Evolutionary conservation across 2,797 vertebrate genomes (phyloP), one percentile per base, ranked within the genome.

Genomic region (Gallinago solitaria): DNA sequence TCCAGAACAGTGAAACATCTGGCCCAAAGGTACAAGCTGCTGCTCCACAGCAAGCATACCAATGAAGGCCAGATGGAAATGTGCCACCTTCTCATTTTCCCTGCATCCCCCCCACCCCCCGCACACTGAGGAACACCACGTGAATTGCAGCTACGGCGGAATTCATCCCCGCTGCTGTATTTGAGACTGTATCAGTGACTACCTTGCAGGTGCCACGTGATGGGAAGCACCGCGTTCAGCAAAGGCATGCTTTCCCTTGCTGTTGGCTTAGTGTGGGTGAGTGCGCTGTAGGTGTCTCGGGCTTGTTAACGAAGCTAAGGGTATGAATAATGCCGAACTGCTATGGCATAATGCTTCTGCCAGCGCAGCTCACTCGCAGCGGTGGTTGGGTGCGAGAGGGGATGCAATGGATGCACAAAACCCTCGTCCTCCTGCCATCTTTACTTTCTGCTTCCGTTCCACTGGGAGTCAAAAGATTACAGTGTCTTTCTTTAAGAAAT

Each of bases 301-400:
- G 81, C 77, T 96, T 75, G 70, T 93, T 96, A 74, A 90, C 79
- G 74, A 92, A 95, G 65, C 70, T 35, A 75, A 95, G 92, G 80
- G 33, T 57, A 63, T 92, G 95, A 97, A 96, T 91, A 96, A 95
- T 95, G 85, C 67, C 84, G 64, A 87, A 86, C 78, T 95, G 88
- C 81, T 94, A 8, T 33, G 80, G 59, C 75, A 30, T 30, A 79
- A 82, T 67, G 59, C 70, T 95, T 95, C 93, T 93, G 79, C 79
- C 78, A 37, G 54, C 54, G 83, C 88, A 41, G 83, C 59, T 79
- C 86, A 41, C 39, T 93, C 87, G 64, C 43, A 78, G 90, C 75
- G 75, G 87, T 33, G 69, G 68, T 8, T 91, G 76, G 74, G 39
- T 43, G 83, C 87, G 75, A 86, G 53, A 18, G 43, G 78, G 75